Evolutionary conservation across 1,140 invertebrate genomes (phyloP).

Genomic region (Zophobas atratus): DNA sequence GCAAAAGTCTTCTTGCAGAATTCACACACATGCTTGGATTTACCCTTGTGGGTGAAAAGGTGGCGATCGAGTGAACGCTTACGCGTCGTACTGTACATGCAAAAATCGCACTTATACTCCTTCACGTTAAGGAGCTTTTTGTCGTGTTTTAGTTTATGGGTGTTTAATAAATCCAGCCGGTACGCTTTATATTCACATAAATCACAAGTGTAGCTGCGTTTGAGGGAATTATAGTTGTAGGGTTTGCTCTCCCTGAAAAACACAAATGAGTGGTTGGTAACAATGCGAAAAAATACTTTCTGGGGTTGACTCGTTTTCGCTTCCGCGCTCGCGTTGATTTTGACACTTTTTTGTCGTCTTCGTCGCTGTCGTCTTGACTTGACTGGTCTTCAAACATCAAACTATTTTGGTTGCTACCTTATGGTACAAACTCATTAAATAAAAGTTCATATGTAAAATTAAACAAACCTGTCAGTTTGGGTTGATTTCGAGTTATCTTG

Average conservation of each 20-base stretch:
- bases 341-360: not conserved
- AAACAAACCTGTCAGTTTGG: constrained; percentile 18
- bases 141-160: constrained; percentile 27
- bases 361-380: not conserved
- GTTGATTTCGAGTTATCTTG: not conserved
- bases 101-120: constrained; percentile 20
- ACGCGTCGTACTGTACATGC: not conserved
- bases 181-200: constrained; percentile 22
- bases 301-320: not conserved
- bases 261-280: not conserved
- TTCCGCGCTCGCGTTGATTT: not conserved
- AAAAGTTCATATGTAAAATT: not conserved
- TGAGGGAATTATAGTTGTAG: constrained; percentile 6
- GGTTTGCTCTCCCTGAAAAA: not conserved
- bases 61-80: constrained; percentile 15
- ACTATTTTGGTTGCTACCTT: constrained; percentile 14
- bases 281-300: not conserved
- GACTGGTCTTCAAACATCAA: not conserved
- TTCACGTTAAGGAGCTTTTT: constrained; percentile 19
- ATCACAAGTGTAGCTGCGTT: constrained; percentile 21
- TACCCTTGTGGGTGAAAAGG: constrained; percentile 9
- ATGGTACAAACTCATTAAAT: not conserved
- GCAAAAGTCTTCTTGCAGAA: constrained; percentile 14
- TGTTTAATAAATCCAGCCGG: constrained; percentile 10
- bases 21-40: constrained; percentile 15